Evolutionary conservation across 1,140 invertebrate species (phyloP).

Genomic region (Calliopsis andreniformis): DNA sequence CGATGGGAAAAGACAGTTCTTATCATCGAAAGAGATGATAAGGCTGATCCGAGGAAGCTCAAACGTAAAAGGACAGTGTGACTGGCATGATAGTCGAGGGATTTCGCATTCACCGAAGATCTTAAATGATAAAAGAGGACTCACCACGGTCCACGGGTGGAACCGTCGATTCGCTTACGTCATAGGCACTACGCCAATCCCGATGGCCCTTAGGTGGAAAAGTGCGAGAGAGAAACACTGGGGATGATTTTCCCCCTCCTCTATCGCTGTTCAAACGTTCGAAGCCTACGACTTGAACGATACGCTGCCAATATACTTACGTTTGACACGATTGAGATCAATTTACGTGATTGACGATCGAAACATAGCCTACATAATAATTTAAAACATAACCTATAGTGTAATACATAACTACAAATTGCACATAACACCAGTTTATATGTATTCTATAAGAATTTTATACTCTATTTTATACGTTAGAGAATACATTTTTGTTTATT

Average conservation of each 20-base stretch:
- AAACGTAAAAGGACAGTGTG: not conserved
- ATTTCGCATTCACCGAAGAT: constrained; percentile 33
- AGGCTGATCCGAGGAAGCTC: not conserved
- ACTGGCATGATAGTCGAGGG: constrained; percentile 16
- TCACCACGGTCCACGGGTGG: constrained; percentile 19
- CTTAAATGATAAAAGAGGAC: constrained; percentile 25
- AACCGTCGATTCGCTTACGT: constrained; percentile 34
- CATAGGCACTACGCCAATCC: constrained; percentile 28
- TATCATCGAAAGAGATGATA: constrained; percentile 29
- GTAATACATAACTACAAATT: too few relatives aligned
- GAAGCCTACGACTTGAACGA: not conserved
- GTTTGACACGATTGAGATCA: not conserved
- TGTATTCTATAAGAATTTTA: too few relatives aligned
- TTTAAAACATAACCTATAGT: too few relatives aligned
- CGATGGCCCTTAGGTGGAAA: too few relatives aligned
- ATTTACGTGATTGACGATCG: not conserved
- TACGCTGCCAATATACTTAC: not conserved
- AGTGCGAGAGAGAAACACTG: not conserved
- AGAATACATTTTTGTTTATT: too few relatives aligned
- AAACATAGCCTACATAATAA: not conserved
- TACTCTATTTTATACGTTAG: too few relatives aligned
- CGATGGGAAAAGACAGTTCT: constrained; percentile 11
- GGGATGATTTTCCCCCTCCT: not conserved
- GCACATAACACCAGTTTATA: too few relatives aligned
- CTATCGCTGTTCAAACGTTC: not conserved